A percentile compares a stretch with the other conserved stretches of the same genome.
Evolutionary conservation across 2,113 vertebrate species (phyloP).

Genomic region (Apaloderma vittatum): DNA sequence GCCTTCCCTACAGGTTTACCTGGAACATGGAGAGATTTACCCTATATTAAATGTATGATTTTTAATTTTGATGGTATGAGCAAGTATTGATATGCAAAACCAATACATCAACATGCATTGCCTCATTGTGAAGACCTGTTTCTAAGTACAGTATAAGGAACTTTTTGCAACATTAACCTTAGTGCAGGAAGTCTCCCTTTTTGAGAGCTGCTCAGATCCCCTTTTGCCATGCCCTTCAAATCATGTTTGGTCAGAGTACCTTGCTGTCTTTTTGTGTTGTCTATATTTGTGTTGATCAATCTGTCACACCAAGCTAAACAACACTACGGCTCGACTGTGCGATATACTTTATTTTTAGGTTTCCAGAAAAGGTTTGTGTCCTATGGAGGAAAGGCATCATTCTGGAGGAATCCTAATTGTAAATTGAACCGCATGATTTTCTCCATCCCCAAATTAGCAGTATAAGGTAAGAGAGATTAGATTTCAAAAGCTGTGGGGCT

Average conservation of each 20-base stretch:
- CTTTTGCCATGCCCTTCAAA: slow-evolving; percentile 31
- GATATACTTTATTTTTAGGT: slow-evolving; percentile 58
- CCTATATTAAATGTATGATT: background rate
- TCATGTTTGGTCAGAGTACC: background rate
- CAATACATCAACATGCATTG: background rate
- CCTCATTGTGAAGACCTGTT: background rate
- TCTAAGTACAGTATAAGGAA: background rate
- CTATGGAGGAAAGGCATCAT: slow-evolving; percentile 1
- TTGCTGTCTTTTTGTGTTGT: background rate
- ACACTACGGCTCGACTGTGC: background rate
- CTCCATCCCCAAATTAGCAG: slow-evolving; percentile 1
- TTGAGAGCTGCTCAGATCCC: background rate
- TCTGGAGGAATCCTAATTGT: slow-evolving; percentile 40
- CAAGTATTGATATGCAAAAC: background rate
- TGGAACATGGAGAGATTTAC: background rate
- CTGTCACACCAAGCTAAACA: slow-evolving; percentile 20
- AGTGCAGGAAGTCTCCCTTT: background rate
- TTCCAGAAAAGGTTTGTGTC: slow-evolving; percentile 12
- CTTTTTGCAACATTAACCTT: background rate
- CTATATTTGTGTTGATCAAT: slow-evolving; percentile 33
- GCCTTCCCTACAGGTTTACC: background rate
- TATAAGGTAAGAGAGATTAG: background rate
- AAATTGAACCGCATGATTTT: slow-evolving; percentile 38
- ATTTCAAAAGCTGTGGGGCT: slow-evolving; percentile 34
- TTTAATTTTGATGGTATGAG: background rate